A percentile compares a stretch with the other conserved stretches of the same genome.
Evolutionary conservation across 1,140 invertebrate species (phyloP).

Genomic region (Aphelinus certus): DNA sequence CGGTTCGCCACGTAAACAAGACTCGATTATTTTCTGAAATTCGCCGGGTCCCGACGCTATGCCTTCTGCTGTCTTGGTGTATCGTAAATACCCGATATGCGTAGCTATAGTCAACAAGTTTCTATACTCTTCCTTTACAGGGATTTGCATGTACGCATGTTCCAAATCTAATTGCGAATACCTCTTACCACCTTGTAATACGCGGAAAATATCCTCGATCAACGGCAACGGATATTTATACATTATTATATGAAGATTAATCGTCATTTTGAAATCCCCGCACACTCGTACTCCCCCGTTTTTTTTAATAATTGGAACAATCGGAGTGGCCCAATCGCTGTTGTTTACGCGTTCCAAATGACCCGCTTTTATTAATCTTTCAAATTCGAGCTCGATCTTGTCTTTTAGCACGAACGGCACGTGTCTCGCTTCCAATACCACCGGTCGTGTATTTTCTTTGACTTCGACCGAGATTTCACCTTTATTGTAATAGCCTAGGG

Average conservation of each 20-base stretch:
- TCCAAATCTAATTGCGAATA: conserved; percentile 28
- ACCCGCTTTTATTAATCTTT: neutral
- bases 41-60: conserved; percentile 53
- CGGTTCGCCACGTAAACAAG: conserved; percentile 48
- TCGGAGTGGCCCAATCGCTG: conserved; percentile 1
- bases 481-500: conserved; percentile 21
- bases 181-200: conserved; percentile 1
- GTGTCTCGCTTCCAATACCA: conserved; percentile 21
- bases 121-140: conserved; percentile 9
- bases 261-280: conserved; percentile 55
- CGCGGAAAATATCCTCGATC: conserved; percentile 35
- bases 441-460: conserved; percentile 22
- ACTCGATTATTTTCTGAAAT: conserved; percentile 60
- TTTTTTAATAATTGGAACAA: neutral
- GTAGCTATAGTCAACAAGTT: conserved; percentile 42
- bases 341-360: neutral
- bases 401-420: conserved; percentile 22
- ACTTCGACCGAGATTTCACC: conserved; percentile 10
- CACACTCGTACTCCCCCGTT: neutral
- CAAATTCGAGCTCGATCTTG: conserved; percentile 46
- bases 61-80: conserved; percentile 51
- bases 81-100: conserved; percentile 43
- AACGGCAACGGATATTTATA: conserved; percentile 56
- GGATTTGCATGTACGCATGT: conserved; percentile 31
- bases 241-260: conserved; percentile 57